phyloP scores from a whole-genome alignment of 2,113 vertebrate genomes.

The Meleagris gallopavo region DNA sequence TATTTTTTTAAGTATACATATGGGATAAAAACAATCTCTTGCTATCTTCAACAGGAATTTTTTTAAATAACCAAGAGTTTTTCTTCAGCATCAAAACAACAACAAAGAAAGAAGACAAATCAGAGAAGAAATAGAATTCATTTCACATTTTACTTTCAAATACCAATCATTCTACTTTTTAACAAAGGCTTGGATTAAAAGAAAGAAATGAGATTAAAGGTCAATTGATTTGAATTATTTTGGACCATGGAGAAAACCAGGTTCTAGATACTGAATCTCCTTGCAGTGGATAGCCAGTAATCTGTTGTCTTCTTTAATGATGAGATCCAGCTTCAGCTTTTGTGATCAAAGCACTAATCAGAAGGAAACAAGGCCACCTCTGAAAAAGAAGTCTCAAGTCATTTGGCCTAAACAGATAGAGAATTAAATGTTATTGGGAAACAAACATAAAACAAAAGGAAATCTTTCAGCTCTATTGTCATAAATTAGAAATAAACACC shows the following conservation, averaged over 20 bases:
- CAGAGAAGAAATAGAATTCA: not conserved
- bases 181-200: not conserved
- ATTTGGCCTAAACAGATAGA: not conserved
- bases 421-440: not conserved
- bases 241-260: not conserved
- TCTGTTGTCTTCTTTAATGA: not conserved
- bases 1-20: too few relatives aligned
- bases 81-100: not conserved
- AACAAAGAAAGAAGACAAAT: not conserved
- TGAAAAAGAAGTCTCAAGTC: not conserved
- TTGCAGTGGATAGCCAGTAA: not conserved
- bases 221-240: slow-evolving; percentile 4
- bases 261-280: not conserved
- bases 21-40: not conserved
- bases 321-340: not conserved
- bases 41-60: not conserved
- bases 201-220: not conserved
- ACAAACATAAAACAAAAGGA: not conserved
- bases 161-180: not conserved
- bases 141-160: not conserved
- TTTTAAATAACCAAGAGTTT: not conserved
- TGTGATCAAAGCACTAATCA: not conserved
- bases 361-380: not conserved
- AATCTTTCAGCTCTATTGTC: not conserved
- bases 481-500: not conserved